phyloP scores from a whole-genome alignment of 1,140 invertebrate genomes.

The Calliphora vicina region DNA sequence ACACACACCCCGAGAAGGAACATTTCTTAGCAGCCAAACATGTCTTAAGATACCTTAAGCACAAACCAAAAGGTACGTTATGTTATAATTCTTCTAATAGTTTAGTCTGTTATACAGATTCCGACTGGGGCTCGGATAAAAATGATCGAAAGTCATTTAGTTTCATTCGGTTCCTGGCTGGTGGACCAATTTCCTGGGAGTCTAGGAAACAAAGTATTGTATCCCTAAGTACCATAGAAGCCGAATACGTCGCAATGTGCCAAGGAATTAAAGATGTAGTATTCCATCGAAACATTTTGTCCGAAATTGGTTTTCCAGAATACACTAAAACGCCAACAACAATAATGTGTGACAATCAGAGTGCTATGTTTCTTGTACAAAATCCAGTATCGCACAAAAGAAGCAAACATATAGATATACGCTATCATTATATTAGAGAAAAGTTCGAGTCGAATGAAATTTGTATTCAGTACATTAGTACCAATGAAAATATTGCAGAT shows the following conservation, averaged over 20 bases:
- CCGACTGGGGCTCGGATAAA: background rate
- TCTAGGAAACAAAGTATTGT: background rate
- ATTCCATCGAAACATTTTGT: background rate
- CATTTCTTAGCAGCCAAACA: constrained; percentile 29
- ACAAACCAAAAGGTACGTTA: background rate
- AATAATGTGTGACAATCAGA: background rate
- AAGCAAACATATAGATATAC: constrained; percentile 4
- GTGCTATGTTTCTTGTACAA: background rate
- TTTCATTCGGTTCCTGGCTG: background rate
- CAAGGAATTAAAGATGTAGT: background rate
- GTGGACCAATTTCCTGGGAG: background rate
- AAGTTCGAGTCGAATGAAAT: background rate
- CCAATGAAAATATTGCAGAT: background rate
- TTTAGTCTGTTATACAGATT: background rate
- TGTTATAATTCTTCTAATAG: background rate
- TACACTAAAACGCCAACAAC: background rate
- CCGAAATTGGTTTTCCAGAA: background rate
- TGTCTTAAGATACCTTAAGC: background rate
- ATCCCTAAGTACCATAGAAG: background rate
- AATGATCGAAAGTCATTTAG: background rate
- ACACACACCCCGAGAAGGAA: constrained; percentile 20
- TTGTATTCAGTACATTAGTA: background rate
- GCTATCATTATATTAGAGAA: background rate
- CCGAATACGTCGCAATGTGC: background rate
- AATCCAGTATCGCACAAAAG: background rate